Percentiles rank a stretch among this genome's conserved stretches.
These are phyloP conservation scores for Drosophila truncata DNA, from an alignment of 1,140 invertebrate genomes.

Conservation along the genomic window DNA sequence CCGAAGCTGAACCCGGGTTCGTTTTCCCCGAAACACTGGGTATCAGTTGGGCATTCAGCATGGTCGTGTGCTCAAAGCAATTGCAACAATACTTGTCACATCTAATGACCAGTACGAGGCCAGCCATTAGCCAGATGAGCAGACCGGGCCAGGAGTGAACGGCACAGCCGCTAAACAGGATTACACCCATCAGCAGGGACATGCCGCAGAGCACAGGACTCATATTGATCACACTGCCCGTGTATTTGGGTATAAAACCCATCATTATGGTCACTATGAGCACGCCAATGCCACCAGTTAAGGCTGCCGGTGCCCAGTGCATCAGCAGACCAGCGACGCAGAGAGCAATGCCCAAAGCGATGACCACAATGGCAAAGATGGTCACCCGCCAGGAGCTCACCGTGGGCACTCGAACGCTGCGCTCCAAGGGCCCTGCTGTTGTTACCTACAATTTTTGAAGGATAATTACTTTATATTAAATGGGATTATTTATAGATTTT, in stretches of 20 bases:
- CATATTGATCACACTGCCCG: constrained; percentile 71
- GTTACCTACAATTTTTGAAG: constrained; percentile 62
- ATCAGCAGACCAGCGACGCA: constrained; percentile 64
- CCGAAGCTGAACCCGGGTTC: constrained; percentile 13
- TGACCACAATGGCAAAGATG: constrained; percentile 73
- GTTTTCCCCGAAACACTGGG: constrained; percentile 76
- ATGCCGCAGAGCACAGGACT: constrained; percentile 72
- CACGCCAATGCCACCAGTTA: constrained; percentile 70
- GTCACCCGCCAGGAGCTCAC: constrained; percentile 77
- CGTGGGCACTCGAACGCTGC: constrained; percentile 75
- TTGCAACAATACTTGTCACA: constrained; percentile 83
- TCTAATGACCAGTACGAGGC: constrained; percentile 67
- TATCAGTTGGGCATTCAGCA: constrained; percentile 74
- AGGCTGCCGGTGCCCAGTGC: constrained; percentile 71
- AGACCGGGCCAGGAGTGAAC: constrained; percentile 77
- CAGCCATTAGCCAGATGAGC: constrained; percentile 74
- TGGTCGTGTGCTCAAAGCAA: constrained; percentile 76
- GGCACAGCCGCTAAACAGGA: constrained; percentile 71
- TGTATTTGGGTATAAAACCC: constrained; percentile 80
- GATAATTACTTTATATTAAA: accelerated
- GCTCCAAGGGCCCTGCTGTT: constrained; percentile 79
- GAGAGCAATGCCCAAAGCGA: constrained; percentile 67
- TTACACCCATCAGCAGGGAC: constrained; percentile 57
- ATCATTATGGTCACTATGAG: constrained; percentile 77
- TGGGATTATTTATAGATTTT: background rate